These are phyloP conservation scores for Panagrolaimus sp. DNA, from an alignment of 1,140 invertebrate species.

Conservation along the genomic window DNA sequence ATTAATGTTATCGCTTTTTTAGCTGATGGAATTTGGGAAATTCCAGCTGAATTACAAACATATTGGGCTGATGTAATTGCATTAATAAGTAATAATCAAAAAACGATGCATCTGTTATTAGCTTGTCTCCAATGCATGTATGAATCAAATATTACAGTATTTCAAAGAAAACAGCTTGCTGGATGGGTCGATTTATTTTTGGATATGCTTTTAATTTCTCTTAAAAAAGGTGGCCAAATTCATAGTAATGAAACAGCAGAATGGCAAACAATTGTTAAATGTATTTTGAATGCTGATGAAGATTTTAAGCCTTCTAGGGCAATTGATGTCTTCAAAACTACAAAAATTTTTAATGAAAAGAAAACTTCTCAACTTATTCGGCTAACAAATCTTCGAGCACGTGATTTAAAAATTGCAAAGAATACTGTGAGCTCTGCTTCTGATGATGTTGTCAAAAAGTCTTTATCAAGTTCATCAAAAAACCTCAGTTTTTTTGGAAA, in stretches of 20 bases:
- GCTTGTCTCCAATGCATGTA: neutral
- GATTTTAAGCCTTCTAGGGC: neutral
- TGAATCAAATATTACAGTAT: neutral
- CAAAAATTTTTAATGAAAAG: neutral
- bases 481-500: neutral
- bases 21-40: constrained; percentile 1
- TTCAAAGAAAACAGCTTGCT: neutral
- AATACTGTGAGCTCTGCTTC: neutral
- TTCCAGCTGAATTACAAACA: neutral
- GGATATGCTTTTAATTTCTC: neutral
- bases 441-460: neutral
- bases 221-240: neutral
- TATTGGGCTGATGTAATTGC: neutral
- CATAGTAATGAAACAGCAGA: neutral
- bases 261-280: neutral
- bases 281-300: neutral
- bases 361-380: neutral
- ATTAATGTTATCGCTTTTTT: neutral
- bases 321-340: neutral
- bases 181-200: neutral
- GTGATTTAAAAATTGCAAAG: neutral
- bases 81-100: neutral
- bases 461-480: neutral
- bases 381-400: neutral
- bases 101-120: neutral